Evolutionary conservation across 1,140 invertebrate species (phyloP), one percentile per base, ranked within the genome.

Genomic region (Sycophaga agraensis): DNA sequence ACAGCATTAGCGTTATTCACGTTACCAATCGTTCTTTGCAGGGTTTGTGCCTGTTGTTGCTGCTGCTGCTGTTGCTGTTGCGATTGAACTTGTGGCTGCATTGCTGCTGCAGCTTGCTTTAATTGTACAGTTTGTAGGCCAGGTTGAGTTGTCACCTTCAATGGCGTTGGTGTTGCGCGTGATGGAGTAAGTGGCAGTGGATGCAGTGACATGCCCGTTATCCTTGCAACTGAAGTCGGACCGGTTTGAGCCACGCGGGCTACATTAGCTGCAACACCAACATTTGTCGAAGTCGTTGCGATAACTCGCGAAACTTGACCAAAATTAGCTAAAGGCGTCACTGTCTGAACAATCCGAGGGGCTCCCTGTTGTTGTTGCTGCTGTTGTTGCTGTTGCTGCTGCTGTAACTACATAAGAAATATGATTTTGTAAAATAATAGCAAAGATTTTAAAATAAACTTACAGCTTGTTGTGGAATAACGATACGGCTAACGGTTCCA

Each of bases 201-300:
- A 59, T 80, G 79, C n/a, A 80, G 54, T 1, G 78, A 75, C 77
- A 81, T 80, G 7, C 73, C 72, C 3, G 78, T 70, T 55, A 81
- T 77, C 46, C 77, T 68, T 5, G 76, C 66, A 3, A 80, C 77
- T 0, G 75, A 70, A 7, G 77, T 67, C 4, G 76, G 70, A 11
- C 71, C 67, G 11, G 73, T 72, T 46, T 74, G 77, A 9, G 73
- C 61, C 14, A 79, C 74, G 39, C 77, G 65, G 1, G 74, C 63
- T 0, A 74, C 70, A 59, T 69, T 77, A 11, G 70, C 70, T 16
- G 62, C 48, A n/a, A 55, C 59, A 16, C 45, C 53, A 1, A 42
- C 60, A n/a, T 57, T 63, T 5, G 73, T 69, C 59, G 67, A 76
- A n/a, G 75, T 76, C 14, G 79, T 78, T 4, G 77, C 63, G 14